phyloP scores from a whole-genome alignment of 2,113 vertebrate genomes.

The Trachemys scripta region DNA sequence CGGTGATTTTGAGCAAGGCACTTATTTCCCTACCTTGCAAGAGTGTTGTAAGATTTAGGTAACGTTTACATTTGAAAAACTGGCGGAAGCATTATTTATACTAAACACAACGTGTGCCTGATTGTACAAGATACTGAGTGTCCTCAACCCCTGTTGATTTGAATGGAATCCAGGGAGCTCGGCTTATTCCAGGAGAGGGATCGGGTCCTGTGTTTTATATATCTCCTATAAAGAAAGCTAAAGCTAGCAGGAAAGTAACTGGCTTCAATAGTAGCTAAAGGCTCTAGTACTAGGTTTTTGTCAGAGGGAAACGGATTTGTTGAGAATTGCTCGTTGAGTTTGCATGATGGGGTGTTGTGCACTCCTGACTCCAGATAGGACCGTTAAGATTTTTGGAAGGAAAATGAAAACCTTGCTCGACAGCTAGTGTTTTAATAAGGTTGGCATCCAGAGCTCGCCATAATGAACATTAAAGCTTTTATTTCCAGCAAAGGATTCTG shows the following conservation, averaged over 20 bases:
- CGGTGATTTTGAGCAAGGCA: neutral
- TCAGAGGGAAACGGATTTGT: constrained; percentile 10
- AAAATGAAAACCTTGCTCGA: constrained; percentile 44
- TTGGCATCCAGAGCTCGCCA: constrained; percentile 39
- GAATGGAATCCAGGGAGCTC: neutral
- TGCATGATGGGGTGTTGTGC: constrained; percentile 37
- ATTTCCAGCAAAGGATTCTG: constrained; percentile 34
- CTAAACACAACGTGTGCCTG: neutral
- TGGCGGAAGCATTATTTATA: neutral
- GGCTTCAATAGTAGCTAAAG: neutral
- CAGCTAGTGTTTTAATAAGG: neutral
- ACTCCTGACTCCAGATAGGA: constrained; percentile 34
- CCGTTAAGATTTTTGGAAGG: constrained; percentile 56
- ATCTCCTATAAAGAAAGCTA: neutral
- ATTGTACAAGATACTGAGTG: rapidly evolving
- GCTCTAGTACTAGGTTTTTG: neutral
- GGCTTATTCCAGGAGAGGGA: neutral
- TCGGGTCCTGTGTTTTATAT: neutral
- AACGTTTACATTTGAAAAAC: neutral
- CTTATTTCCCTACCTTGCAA: neutral
- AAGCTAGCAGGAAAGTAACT: neutral
- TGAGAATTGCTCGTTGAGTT: constrained; percentile 20
- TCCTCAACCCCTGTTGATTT: neutral
- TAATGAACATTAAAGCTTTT: constrained; percentile 16
- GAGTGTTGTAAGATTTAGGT: neutral